A percentile compares a stretch with the other conserved stretches of the same genome.
phyloP scores from a whole-genome alignment of 2,113 vertebrate species.

The Micromys minutus region DNA sequence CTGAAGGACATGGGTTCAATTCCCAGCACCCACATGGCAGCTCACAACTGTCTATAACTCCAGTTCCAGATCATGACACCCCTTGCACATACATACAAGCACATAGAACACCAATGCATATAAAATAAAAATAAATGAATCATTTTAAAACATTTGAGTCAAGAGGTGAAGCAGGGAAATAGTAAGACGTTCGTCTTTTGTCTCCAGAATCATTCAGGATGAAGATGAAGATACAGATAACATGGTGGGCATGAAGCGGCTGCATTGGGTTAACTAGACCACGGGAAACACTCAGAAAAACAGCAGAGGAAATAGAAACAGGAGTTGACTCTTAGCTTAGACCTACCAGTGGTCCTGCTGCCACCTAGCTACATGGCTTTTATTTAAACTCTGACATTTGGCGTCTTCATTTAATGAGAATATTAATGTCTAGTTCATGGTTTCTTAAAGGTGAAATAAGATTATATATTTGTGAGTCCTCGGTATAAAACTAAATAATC shows the following conservation, averaged over 20 bases:
- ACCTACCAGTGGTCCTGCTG: not conserved
- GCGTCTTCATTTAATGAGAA: not conserved
- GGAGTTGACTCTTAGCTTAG: not conserved
- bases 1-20: not conserved
- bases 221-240: not conserved
- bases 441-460: slow-evolving; percentile 55
- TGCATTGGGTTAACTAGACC: not conserved
- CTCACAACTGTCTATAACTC: not conserved
- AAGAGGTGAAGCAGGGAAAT: not conserved
- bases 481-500: slow-evolving; percentile 25
- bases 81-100: not conserved
- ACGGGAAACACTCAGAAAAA: not conserved
- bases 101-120: not conserved
- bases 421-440: slow-evolving; percentile 28
- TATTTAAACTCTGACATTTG: slow-evolving; percentile 50
- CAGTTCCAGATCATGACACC: not conserved
- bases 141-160: not conserved
- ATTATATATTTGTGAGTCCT: slow-evolving; percentile 44
- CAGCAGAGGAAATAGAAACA: not conserved
- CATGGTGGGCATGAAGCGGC: not conserved
- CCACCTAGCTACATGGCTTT: not conserved
- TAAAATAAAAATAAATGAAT: not conserved
- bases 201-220: not conserved
- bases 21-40: not conserved
- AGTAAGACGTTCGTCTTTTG: not conserved